These are phyloP conservation scores for Heliconius aoede DNA, from an alignment of 2,888 invertebrate species.

Conservation along the genomic window DNA sequence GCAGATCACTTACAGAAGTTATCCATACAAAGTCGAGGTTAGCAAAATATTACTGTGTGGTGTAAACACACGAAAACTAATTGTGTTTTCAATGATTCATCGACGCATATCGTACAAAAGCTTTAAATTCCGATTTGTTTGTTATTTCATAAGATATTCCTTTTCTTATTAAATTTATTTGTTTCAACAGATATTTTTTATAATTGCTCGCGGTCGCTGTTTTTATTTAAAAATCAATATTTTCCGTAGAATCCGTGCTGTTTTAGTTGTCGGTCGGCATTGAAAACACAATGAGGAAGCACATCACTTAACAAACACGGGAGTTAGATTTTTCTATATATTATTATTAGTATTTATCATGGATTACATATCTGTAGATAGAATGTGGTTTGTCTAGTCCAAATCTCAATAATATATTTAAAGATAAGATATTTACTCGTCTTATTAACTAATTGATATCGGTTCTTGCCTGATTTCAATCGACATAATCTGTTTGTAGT, in stretches of 20 bases:
- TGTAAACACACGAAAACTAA: constrained; percentile 65
- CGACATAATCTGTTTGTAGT: constrained; percentile 39
- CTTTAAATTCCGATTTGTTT: background rate
- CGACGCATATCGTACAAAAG: background rate
- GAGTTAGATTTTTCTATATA: constrained; percentile 79
- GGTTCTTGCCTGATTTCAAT: constrained; percentile 55
- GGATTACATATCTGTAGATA: constrained; percentile 84
- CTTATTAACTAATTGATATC: constrained; percentile 57
- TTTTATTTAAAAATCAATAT: constrained; percentile 1
- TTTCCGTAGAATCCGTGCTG: constrained; percentile 3
- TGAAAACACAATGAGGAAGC: constrained; percentile 72
- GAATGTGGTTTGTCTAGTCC: constrained; percentile 83
- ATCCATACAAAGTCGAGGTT: constrained; percentile 55
- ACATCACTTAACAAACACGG: constrained; percentile 73
- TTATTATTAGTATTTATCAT: constrained; percentile 83
- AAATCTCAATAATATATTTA: constrained; percentile 79
- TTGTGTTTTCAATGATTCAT: constrained; percentile 68
- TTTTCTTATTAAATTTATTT: background rate
- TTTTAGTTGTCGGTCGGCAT: constrained; percentile 57
- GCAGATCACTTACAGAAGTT: constrained; percentile 45
- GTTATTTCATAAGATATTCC: background rate
- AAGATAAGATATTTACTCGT: constrained; percentile 74
- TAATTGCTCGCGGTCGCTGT: background rate
- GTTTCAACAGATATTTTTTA: background rate
- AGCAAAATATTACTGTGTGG: constrained; percentile 62